A percentile compares a stretch with the other conserved stretches of the same genome.
Conservation (phyloP, 2,113 vertebrate species). For the Sardina pilchardus region DNA sequence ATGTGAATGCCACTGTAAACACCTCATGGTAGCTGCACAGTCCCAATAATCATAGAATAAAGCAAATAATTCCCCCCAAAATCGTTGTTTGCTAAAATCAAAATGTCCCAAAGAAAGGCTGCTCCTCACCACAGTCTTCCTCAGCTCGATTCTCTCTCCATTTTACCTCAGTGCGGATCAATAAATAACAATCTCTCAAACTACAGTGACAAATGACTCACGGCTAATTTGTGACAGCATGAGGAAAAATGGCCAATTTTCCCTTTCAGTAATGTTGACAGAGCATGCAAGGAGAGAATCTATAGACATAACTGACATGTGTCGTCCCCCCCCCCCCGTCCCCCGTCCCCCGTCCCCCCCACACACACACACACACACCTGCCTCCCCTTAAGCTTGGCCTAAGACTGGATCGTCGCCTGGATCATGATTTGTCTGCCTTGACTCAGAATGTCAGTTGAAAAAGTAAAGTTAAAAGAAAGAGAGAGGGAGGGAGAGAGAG, state of each 20-base stretch:
- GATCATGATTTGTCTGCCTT: background rate
- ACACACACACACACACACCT: no score
- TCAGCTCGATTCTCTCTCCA: conserved; percentile 23
- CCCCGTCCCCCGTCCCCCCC: conserved; percentile 12
- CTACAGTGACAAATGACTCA: conserved; percentile 53
- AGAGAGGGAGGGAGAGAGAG: background rate
- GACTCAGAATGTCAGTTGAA: background rate
- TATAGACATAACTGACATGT: conserved; percentile 52
- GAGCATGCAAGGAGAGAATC: background rate
- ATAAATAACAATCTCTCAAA: conserved; percentile 51
- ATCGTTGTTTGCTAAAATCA: background rate
- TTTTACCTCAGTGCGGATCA: conserved; percentile 53
- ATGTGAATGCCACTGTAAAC: background rate
- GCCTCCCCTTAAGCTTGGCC: background rate
- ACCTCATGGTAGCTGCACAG: background rate
- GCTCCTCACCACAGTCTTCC: background rate
- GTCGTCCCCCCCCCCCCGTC: conserved; percentile 17
- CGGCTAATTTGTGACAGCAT: conserved; percentile 58
- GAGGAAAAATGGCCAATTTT: conserved; percentile 59
- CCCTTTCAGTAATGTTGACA: conserved; percentile 49
- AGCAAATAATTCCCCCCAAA: background rate
- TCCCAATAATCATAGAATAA: background rate
- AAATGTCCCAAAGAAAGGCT: background rate
- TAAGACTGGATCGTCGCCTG: background rate
- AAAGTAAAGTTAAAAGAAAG: background rate